Evolutionary conservation across 2,888 invertebrate genomes (phyloP).

Genomic region (Ophion ellenae): DNA sequence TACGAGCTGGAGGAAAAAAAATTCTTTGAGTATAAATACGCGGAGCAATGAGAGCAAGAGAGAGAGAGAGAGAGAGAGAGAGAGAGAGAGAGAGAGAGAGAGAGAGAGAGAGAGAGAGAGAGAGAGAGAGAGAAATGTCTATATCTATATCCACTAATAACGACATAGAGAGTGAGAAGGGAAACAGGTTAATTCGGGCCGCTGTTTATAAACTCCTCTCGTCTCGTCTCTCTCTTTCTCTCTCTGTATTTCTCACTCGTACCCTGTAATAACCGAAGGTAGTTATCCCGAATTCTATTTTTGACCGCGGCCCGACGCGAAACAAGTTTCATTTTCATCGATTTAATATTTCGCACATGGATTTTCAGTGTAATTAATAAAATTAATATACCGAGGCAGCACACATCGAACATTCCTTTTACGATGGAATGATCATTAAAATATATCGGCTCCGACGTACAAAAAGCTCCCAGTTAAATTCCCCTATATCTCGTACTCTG

Average conservation of each 20-base stretch:
- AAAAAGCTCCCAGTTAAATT: conserved; percentile 51
- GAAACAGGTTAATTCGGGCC: conserved; percentile 36
- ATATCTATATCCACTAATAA: too few species aligned
- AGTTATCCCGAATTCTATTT: conserved; percentile 11
- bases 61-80: background rate
- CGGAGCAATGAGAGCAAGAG: background rate
- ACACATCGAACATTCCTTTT: background rate
- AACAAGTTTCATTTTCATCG: conserved; percentile 27
- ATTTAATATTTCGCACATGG: conserved; percentile 21
- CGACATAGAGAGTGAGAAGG: background rate
- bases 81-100: conserved; percentile 3
- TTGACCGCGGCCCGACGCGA: background rate
- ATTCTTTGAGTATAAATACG: conserved; percentile 11
- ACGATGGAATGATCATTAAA: conserved; percentile 16
- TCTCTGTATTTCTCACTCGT: conserved; percentile 14
- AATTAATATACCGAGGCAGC: conserved; percentile 25
- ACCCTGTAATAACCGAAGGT: background rate
- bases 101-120: background rate
- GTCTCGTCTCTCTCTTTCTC: conserved; percentile 25
- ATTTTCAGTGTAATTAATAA: conserved; percentile 25
- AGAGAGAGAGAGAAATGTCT: background rate
- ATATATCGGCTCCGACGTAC: background rate
- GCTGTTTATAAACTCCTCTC: conserved; percentile 57
- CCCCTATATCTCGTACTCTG: conserved; percentile 37
- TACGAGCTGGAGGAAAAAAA: conserved; percentile 8